Percentiles rank a stretch among this genome's conserved stretches.
Conservation (phyloP, 2,797 vertebrate species). For the Poecilia gillii region DNA sequence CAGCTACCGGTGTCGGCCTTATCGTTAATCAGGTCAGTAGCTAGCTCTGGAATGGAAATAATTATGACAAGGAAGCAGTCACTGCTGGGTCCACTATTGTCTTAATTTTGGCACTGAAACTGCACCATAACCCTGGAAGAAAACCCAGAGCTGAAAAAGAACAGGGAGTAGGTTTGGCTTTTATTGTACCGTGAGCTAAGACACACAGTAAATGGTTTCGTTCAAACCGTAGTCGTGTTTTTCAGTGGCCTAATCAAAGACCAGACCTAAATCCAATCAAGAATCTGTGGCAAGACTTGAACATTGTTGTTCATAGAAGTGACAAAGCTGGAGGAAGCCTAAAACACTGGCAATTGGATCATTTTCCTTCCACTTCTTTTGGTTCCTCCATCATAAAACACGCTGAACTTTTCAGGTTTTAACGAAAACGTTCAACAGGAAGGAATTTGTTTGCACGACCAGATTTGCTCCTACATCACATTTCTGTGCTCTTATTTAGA, state of each 20-base stretch:
- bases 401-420: neutral
- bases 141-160: neutral
- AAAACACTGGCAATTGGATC: neutral
- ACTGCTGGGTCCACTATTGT: no score
- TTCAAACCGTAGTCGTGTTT: neutral
- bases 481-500: constrained; percentile 32
- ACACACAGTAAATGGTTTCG: neutral
- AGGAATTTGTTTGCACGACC: neutral
- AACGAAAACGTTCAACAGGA: neutral
- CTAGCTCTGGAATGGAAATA: no score
- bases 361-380: neutral
- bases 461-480: constrained; percentile 14
- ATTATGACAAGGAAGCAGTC: no score
- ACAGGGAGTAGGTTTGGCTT: neutral
- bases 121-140: neutral
- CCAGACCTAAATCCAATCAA: neutral
- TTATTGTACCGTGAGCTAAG: neutral
- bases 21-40: no score
- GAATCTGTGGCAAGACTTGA: constrained; percentile 1
- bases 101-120: no score
- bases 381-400: neutral
- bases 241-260: neutral
- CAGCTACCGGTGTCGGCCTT: no score
- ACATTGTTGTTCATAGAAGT: neutral
- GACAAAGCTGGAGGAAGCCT: neutral